Percentiles rank a stretch among this genome's conserved stretches.
phyloP scores from a whole-genome alignment of 1,140 invertebrate genomes.

The Armadillidium nasatum region DNA sequence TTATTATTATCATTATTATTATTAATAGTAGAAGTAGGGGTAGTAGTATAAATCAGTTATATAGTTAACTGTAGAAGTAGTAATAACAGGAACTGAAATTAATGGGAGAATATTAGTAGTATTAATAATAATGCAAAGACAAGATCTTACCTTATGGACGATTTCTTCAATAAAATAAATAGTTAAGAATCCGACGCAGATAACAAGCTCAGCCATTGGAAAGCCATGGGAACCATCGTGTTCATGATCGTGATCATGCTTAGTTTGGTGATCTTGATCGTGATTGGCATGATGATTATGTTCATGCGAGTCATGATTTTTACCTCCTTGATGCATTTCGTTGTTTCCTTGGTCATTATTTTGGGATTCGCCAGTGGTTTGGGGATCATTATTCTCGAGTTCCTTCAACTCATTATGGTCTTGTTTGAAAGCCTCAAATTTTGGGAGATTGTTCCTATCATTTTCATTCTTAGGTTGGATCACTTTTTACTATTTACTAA shows the following conservation, averaged over 20 bases:
- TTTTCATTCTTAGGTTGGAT: neutral
- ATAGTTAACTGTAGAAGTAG: too few species aligned
- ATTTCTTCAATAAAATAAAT: slow-evolving; percentile 74
- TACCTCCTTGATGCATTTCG: too few species aligned
- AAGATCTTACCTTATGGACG: slow-evolving; percentile 48
- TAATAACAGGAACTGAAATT: too few species aligned
- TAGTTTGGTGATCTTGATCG: neutral
- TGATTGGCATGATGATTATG: neutral
- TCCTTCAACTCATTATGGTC: too few species aligned
- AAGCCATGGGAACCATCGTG: slow-evolving; percentile 18
- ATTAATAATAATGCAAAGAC: too few species aligned
- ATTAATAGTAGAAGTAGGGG: too few species aligned
- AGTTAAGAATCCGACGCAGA: slow-evolving; percentile 71
- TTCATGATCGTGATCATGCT: slow-evolving; percentile 25
- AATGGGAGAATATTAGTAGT: too few species aligned
- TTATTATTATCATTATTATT: too few species aligned
- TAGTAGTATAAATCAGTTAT: too few species aligned
- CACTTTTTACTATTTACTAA: neutral
- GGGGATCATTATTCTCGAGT: too few species aligned
- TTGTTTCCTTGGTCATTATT: too few species aligned
- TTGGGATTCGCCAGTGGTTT: neutral
- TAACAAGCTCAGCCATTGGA: slow-evolving; percentile 63
- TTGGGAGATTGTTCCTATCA: neutral
- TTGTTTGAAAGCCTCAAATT: neutral
- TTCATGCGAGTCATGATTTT: neutral